Base-by-base conservation (phyloP, 1,140 invertebrate species). In the Mycetomoellerius zeteki region DNA sequence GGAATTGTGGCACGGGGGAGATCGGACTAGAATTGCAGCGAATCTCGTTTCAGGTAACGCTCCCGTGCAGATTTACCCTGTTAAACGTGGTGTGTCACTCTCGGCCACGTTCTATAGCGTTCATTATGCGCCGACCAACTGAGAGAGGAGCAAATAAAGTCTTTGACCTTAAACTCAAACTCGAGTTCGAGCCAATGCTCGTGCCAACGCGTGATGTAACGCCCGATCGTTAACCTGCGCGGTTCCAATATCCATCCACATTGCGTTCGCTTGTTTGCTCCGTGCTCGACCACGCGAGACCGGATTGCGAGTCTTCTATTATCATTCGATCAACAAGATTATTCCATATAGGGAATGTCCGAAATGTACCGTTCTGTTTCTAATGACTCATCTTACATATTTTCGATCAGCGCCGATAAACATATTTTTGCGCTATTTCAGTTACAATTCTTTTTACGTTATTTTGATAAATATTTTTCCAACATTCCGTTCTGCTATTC, bases 151-250 rank as follows among this genome's bases (percentile, higher is more conserved):
- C 54, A 19, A 75, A 84, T 84, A 62, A 73, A 84, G 54, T 73
- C 69, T 84, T 84, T 60, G 80, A 84, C 80, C 80, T 84, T 84
- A 84, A 84, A 84, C 80, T 84, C 80, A 84, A 84, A 84, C 80
- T 84, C 80, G 65, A 81, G 50, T 19, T 21, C 67, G 33, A 43
- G 62, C 47, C n/a, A n/a, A 33, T 50, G 33, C 33, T 67, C 33
- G 27, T 19, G n/a, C 14, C 10, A 21, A 52, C 73, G 69, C 37
- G 64, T 84, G 69, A 75, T 84, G 69, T 84, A 84, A 84, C 56
- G 37, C 24, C n/a, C 14, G 80, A 84, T 84, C 80, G 80, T 84
- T 84, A 75, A 84, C 69, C 69, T 21, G 69, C 37, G 24, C 33
- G 78, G 14, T 75, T 19, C 78, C 78, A 47, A 71, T 58, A 81